phyloP scores from a whole-genome alignment of 2,888 invertebrate genomes.

The Drosophila ezoana region DNA sequence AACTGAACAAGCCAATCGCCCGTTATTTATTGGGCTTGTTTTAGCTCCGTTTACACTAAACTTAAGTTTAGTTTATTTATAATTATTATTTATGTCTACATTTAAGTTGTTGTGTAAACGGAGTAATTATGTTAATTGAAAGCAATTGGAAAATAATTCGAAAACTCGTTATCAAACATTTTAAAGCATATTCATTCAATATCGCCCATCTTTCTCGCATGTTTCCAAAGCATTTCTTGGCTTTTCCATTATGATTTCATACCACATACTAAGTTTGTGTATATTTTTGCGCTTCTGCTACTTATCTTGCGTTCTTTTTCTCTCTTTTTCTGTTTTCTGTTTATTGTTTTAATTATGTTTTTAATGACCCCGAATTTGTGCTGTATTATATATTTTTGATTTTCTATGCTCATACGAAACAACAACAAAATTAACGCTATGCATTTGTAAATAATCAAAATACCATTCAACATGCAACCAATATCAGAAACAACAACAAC shows the following conservation, averaged over 20 bases:
- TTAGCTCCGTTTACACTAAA: conserved; percentile 11
- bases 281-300: conserved; percentile 51
- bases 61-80: background rate
- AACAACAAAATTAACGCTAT: conserved; percentile 68
- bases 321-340: conserved; percentile 19
- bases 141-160: conserved; percentile 29
- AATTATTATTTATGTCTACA: background rate
- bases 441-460: conserved; percentile 80
- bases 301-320: conserved; percentile 36
- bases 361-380: conserved; percentile 43
- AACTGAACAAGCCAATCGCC: background rate
- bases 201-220: conserved; percentile 48
- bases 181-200: conserved; percentile 33
- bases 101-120: conserved; percentile 14
- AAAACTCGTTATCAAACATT: conserved; percentile 20
- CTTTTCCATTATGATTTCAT: conserved; percentile 39
- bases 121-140: conserved; percentile 16
- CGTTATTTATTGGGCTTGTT: no score
- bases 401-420: conserved; percentile 52
- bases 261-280: conserved; percentile 7
- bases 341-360: conserved; percentile 7
- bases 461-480: conserved; percentile 70
- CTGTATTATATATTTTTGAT: conserved; percentile 47
- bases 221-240: conserved; percentile 35
- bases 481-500: conserved; percentile 67